Base-by-base conservation (phyloP, 2,888 invertebrate species). In the Drosophila mayaguana region DNA sequence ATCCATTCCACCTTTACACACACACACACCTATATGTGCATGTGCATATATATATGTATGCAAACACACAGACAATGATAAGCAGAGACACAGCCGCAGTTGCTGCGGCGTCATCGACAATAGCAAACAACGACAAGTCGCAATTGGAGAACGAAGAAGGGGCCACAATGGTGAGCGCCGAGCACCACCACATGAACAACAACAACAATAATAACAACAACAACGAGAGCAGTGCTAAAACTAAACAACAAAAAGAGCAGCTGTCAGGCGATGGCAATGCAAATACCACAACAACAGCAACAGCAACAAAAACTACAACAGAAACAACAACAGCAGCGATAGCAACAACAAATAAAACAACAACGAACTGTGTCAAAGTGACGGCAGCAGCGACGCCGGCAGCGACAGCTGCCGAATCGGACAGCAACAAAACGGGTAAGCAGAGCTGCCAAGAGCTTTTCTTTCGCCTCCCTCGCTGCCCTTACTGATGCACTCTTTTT, bases 341-440 rank as follows among this genome's bases (percentile, higher is more conserved):
- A 60, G 55, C 54, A 56, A 55, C 60, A 65, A 48, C 65, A 60
- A 43, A 42, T 43, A 42, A 9, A 67, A 48, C 57, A 61, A 62
- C 72, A 63, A 63, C 76, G 60, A 77, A 77, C 66, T 72, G 65
- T 73, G 77, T 77, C 77, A 77, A 77, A 73, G 68, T 65, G 69
- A 77, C 69, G 63, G 75, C 73, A 65, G 53, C 69, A 69, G 60
- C 48, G 64, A 42, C 56, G 66, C 16, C 61, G 28, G 11, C 51
- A 38, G 67, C 63, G 38, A 50, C 70, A 25, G 32, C 60, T 20
- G 65, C 66, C 25, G 80, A 75, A 57, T 60, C 68, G 43, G 63
- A 77, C 63, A 75, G 65, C 78, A 80, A 56, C 69, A 78, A 81
- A 63, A 72, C 84, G 69, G 82, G 76, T 71, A 71, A 61, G 72